Conservation (phyloP, 2,888 invertebrate genomes). For the Nebria brevicollis region DNA sequence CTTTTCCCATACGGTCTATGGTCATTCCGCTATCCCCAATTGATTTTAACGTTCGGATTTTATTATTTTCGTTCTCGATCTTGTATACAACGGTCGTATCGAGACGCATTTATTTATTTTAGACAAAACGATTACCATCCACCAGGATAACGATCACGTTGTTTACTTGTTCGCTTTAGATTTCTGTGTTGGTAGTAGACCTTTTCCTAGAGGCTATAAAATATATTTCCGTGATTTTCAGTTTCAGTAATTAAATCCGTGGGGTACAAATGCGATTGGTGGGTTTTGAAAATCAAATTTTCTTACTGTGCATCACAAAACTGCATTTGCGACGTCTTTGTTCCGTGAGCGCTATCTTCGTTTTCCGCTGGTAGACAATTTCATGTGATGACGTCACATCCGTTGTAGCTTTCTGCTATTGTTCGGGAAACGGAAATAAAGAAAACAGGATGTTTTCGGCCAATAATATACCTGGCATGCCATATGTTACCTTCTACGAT, state of each 20-base stretch:
- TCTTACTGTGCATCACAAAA: background rate
- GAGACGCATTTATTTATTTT: background rate
- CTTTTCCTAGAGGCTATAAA: too few species aligned
- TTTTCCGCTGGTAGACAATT: background rate
- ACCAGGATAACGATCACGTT: background rate
- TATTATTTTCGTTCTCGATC: background rate
- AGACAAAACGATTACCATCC: background rate
- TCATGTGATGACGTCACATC: background rate
- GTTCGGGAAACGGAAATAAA: slow-evolving; percentile 42
- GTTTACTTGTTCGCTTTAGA: background rate
- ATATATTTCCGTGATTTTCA: too few species aligned
- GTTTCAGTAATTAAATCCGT: too few species aligned
- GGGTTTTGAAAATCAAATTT: background rate
- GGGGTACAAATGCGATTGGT: background rate
- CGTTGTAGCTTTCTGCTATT: background rate
- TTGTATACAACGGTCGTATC: background rate
- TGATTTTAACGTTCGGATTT: background rate
- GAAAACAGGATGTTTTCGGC: slow-evolving; percentile 45
- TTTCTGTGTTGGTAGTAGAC: background rate
- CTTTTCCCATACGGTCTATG: background rate
- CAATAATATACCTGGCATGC: slow-evolving; percentile 36
- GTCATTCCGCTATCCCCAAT: background rate
- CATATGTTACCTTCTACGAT: background rate
- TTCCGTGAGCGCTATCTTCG: background rate
- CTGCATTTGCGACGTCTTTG: background rate